Evolutionary conservation across 2,888 invertebrate species (phyloP).

Genomic region (Pandemis cinnamomeana): DNA sequence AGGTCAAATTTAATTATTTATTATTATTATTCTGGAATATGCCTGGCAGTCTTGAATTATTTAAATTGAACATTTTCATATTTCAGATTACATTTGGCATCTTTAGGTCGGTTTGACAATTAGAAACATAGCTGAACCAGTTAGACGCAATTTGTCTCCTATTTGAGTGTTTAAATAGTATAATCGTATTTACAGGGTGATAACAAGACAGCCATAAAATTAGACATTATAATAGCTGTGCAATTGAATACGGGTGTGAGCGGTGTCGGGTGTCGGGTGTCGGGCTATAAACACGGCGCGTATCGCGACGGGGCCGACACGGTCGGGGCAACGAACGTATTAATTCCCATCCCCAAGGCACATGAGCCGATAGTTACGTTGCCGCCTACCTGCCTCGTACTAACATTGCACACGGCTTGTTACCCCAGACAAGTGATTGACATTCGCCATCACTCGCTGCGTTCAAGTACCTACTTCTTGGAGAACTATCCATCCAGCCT

Average conservation of each 20-base stretch:
- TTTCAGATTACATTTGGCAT: not conserved
- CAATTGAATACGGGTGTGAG: conserved; percentile 41
- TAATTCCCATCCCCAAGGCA: conserved; percentile 60
- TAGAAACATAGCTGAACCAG: not conserved
- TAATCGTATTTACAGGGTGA: conserved; percentile 33
- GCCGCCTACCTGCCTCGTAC: conserved; percentile 25
- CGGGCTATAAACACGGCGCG: conserved; percentile 41
- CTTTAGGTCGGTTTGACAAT: not conserved
- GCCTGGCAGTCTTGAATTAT: too few relatives aligned
- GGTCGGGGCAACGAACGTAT: conserved; percentile 66
- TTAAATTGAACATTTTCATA: not conserved
- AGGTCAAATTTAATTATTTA: conserved; percentile 30
- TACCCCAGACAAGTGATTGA: conserved; percentile 35
- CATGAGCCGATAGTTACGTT: conserved; percentile 36
- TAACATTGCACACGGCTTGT: conserved; percentile 19
- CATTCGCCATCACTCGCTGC: conserved; percentile 33
- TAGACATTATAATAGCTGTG: conserved; percentile 40
- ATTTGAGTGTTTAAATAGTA: conserved; percentile 10
- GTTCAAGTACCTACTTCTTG: not conserved
- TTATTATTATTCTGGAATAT: too few relatives aligned
- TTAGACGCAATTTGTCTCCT: not conserved
- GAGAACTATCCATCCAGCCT: conserved; percentile 7
- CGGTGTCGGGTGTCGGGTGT: conserved; percentile 33
- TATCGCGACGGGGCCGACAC: conserved; percentile 43
- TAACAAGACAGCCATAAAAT: conserved; percentile 39